Evolutionary conservation across 2,888 invertebrate species (phyloP), one percentile per base, ranked within the genome.

Genomic region (Eucera pruinosa): DNA sequence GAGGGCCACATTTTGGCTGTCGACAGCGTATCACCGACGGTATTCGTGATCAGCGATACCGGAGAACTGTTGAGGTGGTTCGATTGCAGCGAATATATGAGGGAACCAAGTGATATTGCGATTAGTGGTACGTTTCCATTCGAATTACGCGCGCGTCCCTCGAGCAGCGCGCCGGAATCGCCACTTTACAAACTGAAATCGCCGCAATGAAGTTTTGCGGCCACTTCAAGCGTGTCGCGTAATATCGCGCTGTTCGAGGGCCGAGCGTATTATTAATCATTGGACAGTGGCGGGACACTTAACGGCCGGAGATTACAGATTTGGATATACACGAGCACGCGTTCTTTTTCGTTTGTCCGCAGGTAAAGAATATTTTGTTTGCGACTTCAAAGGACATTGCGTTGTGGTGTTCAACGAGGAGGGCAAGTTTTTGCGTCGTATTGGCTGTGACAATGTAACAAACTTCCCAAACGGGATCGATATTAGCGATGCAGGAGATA

Each of bases 381-480:
- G 98, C 93, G 98, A 99, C 93, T 99, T 98, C 93, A 99, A 99
- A 93, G 98, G 98, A 64, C 98, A 98, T 93, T 98, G 98, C 93
- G 98, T 98, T 65, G 98, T 98, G 30, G 98, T 98, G 57, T 98
- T 98, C 92, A 97, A 96, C 91, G 98, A 98, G 91, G 97, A 97
- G 82, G 98, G 98, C 70, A 95, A 95, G 80, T 98, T 97, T 93
- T 93, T 98, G 89, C 96, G 98, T 85, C 96, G 98, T 86, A 98
- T 99, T 92, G 99, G 98, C 83, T 97, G 97, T 93, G 98, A 98
- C 93, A 97, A 96, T 92, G 95, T 98, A 87, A 99, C 98, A 88
- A 98, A 98, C 93, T 99, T 98, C 93, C 99, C 98, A 6, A 99
- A 98, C 92, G 99, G 99, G 84, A 98, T 99, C 90, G 98, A 98